A percentile compares a stretch with the other conserved stretches of the same genome.
phyloP scores from a whole-genome alignment of 2,888 invertebrate species.

The Schizotus pectinicornis region DNA sequence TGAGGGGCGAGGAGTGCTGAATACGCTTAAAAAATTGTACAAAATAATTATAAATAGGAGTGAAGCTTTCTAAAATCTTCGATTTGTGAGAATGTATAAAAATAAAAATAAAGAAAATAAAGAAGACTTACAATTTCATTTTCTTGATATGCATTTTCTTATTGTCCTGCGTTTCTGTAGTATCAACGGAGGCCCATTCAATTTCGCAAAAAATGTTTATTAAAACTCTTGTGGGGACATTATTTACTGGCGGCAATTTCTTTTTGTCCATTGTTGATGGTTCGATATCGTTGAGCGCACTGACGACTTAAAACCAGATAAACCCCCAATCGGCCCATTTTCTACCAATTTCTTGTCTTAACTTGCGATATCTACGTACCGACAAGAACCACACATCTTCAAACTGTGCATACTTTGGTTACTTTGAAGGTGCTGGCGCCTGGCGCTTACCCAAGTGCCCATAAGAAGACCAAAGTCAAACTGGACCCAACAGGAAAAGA shows the following conservation, averaged over 20 bases:
- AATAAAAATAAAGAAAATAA: conserved; percentile 1
- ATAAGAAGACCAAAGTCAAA: no score
- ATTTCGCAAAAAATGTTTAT: conserved; percentile 21
- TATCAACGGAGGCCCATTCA: conserved; percentile 16
- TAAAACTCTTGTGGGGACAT: conserved; percentile 13
- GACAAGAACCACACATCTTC: background rate
- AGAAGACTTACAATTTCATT: conserved; percentile 25
- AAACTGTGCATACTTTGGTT: no score
- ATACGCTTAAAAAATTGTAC: no score
- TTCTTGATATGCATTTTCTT: conserved; percentile 20
- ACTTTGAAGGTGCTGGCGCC: no score
- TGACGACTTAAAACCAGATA: background rate
- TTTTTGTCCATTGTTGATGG: conserved; percentile 9
- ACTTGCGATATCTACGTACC: conserved; percentile 6
- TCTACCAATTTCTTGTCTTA: conserved; percentile 7
- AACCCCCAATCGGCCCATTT: conserved; percentile 1
- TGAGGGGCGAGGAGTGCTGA: no score
- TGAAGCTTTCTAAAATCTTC: background rate
- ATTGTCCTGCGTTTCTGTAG: background rate
- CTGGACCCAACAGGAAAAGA: no score
- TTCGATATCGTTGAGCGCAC: background rate
- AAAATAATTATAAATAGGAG: no score
- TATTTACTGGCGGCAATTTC: conserved; percentile 15
- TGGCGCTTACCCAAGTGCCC: no score
- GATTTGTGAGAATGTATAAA: background rate